phyloP scores from a whole-genome alignment of 92 coral and sea anemone species.

The Siderastrea radians region DNA sequence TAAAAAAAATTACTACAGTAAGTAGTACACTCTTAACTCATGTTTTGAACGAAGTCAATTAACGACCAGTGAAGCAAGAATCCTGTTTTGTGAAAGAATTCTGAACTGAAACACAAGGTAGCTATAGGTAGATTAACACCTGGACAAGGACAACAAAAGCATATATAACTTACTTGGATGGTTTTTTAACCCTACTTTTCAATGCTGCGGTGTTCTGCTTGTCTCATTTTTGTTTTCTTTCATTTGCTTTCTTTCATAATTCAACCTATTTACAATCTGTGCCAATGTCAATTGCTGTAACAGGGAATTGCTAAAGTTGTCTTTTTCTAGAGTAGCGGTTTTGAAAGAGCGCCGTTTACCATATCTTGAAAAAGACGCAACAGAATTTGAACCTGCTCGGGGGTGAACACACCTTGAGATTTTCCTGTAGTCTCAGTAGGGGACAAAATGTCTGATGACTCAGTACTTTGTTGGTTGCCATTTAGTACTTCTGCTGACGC shows the following conservation, averaged over 20 bases:
- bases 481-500: not conserved
- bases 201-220: not conserved
- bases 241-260: slow-evolving; percentile 12
- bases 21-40: too few species aligned
- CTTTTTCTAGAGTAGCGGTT: not conserved
- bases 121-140: too few species aligned
- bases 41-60: too few species aligned
- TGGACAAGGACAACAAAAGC: too few species aligned
- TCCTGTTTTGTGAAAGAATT: too few species aligned
- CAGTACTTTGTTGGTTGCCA: not conserved
- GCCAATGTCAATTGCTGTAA: not conserved
- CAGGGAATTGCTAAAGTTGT: slow-evolving; percentile 1
- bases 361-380: slow-evolving; percentile 37
- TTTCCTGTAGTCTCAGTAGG: slow-evolving; percentile 16
- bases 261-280: slow-evolving; percentile 29
- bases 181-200: not conserved
- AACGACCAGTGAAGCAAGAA: too few species aligned
- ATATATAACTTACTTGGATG: not conserved
- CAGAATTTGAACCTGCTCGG: slow-evolving; percentile 14
- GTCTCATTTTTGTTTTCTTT: not conserved
- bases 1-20: too few species aligned
- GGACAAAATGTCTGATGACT: not conserved
- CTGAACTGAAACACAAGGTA: too few species aligned
- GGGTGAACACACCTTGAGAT: slow-evolving; percentile 24
- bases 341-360: slow-evolving; percentile 24